A percentile compares a stretch with the other conserved stretches of the same genome.
Conservation (phyloP, 2,113 vertebrate genomes). For the Oreochromis niloticus region DNA sequence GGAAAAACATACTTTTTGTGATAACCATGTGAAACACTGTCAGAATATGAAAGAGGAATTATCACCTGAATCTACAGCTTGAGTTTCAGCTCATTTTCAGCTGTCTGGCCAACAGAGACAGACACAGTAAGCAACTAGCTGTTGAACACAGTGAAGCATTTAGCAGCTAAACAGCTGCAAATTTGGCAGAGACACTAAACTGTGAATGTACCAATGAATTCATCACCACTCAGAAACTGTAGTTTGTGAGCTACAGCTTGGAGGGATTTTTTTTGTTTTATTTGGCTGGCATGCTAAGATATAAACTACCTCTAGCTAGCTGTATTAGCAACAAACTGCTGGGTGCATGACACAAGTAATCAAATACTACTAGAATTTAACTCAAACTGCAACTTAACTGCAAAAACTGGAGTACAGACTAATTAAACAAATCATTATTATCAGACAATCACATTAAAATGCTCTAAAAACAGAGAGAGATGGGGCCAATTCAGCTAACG, state of each 20-base stretch:
- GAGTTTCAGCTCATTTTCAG: neutral
- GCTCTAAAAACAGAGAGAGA: neutral
- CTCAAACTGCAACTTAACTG: neutral
- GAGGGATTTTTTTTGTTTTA: accelerated
- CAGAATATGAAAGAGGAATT: neutral
- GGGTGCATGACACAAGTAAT: neutral
- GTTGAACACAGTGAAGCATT: neutral
- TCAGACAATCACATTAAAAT: neutral
- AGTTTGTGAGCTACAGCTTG: neutral
- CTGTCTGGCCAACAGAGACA: neutral
- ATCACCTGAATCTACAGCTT: neutral
- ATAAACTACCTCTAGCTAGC: neutral
- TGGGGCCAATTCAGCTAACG: neutral
- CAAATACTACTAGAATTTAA: neutral
- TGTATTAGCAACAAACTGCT: neutral
- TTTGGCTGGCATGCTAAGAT: neutral
- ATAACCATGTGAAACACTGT: neutral
- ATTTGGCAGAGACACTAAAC: neutral
- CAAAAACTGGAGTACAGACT: neutral
- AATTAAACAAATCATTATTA: neutral
- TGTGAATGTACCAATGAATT: neutral
- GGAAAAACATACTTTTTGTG: neutral
- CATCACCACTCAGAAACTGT: neutral
- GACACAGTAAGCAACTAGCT: neutral
- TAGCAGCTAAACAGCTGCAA: neutral